Conservation (phyloP, 2,888 invertebrate genomes). For the Doris montereyensis region DNA sequence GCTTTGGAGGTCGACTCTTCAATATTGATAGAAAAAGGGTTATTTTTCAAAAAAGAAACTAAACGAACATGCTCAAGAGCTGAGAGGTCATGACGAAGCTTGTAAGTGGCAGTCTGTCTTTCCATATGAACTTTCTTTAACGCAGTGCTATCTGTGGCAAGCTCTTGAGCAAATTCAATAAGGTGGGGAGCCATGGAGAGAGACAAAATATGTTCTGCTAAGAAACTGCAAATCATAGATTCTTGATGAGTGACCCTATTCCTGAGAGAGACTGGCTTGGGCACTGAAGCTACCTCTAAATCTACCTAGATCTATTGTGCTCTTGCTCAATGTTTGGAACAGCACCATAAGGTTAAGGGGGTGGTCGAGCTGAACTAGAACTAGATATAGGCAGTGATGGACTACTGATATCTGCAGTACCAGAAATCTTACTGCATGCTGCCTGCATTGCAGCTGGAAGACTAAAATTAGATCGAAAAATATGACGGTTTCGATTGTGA, state of each 20-base stretch:
- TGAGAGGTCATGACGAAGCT: background rate
- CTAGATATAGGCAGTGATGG: no score
- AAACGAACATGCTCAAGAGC: background rate
- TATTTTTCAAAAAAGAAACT: background rate
- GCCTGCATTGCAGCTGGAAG: no score
- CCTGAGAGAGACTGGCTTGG: background rate
- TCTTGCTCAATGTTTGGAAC: no score
- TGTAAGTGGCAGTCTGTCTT: background rate
- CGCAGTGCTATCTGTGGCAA: background rate
- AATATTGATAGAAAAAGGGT: background rate
- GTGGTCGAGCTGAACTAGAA: no score
- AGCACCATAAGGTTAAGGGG: no score
- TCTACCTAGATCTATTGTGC: no score
- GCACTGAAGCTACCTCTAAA: no score
- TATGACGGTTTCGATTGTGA: no score
- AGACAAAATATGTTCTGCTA: constrained; percentile 3
- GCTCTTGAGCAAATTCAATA: background rate
- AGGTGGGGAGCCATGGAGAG: background rate
- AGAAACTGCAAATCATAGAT: background rate
- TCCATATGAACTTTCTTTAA: background rate
- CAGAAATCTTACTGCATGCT: no score
- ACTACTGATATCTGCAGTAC: no score
- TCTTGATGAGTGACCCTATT: background rate
- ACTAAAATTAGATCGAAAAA: no score
- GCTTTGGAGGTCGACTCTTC: constrained; percentile 20